A percentile compares a stretch with the other conserved stretches of the same genome.
These are phyloP conservation scores for Xanthia icteritia DNA, from an alignment of 2,888 invertebrate species.

Conservation along the genomic window DNA sequence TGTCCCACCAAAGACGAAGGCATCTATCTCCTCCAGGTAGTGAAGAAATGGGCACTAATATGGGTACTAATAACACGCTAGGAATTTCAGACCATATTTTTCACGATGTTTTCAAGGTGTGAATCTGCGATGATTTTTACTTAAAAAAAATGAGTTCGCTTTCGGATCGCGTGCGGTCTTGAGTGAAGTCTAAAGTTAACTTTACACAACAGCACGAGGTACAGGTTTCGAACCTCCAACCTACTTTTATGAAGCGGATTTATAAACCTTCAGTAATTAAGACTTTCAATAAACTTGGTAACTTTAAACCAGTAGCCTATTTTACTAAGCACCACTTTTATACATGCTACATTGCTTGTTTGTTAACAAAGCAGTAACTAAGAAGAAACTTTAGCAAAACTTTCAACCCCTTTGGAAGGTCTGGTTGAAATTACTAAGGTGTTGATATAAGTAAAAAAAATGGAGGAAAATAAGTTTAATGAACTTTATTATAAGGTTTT, in stretches of 20 bases:
- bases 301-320: slow-evolving; percentile 5
- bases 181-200: background rate
- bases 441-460: slow-evolving; percentile 41
- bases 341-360: slow-evolving; percentile 28
- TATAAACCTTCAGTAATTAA: slow-evolving; percentile 3
- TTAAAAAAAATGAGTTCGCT: background rate
- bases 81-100: too few species aligned
- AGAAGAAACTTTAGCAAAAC: slow-evolving; percentile 47
- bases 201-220: background rate
- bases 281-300: slow-evolving; percentile 10
- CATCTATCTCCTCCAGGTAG: too few species aligned
- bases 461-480: slow-evolving; percentile 20
- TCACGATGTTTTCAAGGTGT: too few species aligned
- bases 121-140: too few species aligned
- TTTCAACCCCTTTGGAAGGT: slow-evolving; percentile 34
- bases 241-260: background rate
- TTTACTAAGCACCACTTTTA: slow-evolving; percentile 19
- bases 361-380: slow-evolving; percentile 43
- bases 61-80: too few species aligned
- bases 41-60: too few species aligned
- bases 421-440: slow-evolving; percentile 46
- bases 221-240: background rate
- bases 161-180: too few species aligned
- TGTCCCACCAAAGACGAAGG: too few species aligned
- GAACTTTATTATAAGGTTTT: background rate